These are phyloP conservation scores for Coptodon bakossiorum DNA, from an alignment of 2,113 vertebrate species.

Conservation along the genomic window DNA sequence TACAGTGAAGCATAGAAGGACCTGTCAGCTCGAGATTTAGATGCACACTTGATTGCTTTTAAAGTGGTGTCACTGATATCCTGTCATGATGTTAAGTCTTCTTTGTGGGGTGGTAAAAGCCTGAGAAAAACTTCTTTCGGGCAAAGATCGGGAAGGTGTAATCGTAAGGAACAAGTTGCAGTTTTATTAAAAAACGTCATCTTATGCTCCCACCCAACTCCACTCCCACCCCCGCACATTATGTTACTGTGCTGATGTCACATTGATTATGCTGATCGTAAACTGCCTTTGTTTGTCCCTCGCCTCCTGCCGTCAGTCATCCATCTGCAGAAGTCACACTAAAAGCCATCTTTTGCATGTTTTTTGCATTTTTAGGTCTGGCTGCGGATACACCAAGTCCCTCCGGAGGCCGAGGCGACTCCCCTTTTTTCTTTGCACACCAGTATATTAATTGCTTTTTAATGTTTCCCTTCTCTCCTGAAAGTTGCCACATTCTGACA, in stretches of 20 bases:
- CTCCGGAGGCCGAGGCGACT: constrained; percentile 41
- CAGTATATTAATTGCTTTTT: constrained; percentile 76
- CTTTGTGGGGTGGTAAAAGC: constrained; percentile 49
- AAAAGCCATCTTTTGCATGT: constrained; percentile 72
- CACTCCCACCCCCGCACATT: constrained; percentile 40
- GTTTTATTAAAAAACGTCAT: constrained; percentile 48
- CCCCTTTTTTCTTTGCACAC: constrained; percentile 37
- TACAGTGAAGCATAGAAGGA: constrained; percentile 26
- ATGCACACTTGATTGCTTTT: constrained; percentile 56
- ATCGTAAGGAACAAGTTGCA: constrained; percentile 31
- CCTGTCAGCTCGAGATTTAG: constrained; percentile 44
- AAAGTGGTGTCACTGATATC: constrained; percentile 59
- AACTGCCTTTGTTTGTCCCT: constrained; percentile 70
- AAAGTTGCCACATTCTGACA: constrained; percentile 60
- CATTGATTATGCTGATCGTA: constrained; percentile 78
- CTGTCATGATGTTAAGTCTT: constrained; percentile 43
- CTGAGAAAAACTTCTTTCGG: constrained; percentile 26
- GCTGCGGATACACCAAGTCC: constrained; percentile 33
- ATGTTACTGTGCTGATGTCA: constrained; percentile 71
- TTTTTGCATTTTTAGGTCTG: constrained; percentile 51
- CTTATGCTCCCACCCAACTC: background rate
- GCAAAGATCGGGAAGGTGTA: constrained; percentile 19
- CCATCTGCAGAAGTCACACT: constrained; percentile 62
- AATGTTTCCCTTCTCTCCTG: constrained; percentile 68
- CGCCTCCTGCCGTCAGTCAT: constrained; percentile 63